Base-by-base conservation (phyloP, 2,888 invertebrate genomes). In the Blastobasis adustella region DNA sequence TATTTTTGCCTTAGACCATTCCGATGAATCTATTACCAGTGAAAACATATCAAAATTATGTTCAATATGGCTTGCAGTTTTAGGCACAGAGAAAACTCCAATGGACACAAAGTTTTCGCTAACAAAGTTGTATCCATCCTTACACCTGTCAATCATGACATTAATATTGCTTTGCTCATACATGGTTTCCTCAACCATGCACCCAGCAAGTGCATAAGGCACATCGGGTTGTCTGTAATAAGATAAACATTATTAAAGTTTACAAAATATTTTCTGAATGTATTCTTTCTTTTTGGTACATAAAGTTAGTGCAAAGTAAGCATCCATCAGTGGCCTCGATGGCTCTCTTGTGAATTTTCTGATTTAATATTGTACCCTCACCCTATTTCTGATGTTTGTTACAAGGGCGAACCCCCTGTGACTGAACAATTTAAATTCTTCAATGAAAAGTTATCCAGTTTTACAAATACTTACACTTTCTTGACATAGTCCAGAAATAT, bases 141-240 rank as follows among this genome's bases (percentile, higher is more conserved):
- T 81, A 0, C 74, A 56, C 8, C 65, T 62, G 3, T 76, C 64
- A n/a, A 85, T 67, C 42, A 84, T 65, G 5, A 61, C 58, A 37
- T 66, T 63, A 43, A 85, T 65, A 53, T 86, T 76, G 55, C 55
- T 65, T 36, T 64, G 57, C 40, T 74, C 68, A 49, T 62, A 66
- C 41, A 79, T 66, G 42, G 79, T 77, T 54, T 83, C 88, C 54
- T 87, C 84, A 9, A 88, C 76, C 10, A 85, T 75, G 61, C 89
- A 89, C 6, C 89, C 89, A 10, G 84, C 89, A 44, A 89, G 65
- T 5, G 89, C 89, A 63, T 79, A 87, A 1, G 89, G 86, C 23
- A 71, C 63, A 52, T 82, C 70, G 38, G 81, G 79, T 65, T 89
- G 89, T 3, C 89, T 89, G 67, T 46, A 84, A 83, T 36, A n/a